Conservation (phyloP, 2,113 vertebrate species). For the Rhinolophus ferrumequinum region DNA sequence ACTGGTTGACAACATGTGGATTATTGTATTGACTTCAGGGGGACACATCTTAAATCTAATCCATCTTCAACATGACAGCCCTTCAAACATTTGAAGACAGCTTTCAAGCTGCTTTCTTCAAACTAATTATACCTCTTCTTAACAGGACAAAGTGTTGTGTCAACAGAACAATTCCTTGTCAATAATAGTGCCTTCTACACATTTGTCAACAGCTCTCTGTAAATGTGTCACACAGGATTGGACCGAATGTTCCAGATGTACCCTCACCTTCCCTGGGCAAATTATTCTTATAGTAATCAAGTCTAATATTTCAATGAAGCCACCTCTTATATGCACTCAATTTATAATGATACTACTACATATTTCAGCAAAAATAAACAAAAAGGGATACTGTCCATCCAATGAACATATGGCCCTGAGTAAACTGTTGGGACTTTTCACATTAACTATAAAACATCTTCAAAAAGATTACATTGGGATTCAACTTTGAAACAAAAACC, state of each 20-base stretch:
- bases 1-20: background rate
- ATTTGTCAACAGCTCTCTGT: background rate
- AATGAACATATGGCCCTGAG: background rate
- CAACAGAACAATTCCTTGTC: background rate
- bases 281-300: background rate
- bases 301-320: background rate
- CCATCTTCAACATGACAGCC: background rate
- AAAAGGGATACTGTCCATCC: background rate
- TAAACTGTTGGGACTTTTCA: background rate
- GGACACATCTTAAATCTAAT: background rate
- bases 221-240: background rate
- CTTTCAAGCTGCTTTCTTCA: background rate
- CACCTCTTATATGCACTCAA: background rate
- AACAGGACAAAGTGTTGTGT: background rate
- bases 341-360: background rate
- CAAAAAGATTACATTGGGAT: background rate
- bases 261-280: background rate
- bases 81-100: slow-evolving; percentile 2
- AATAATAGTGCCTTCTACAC: background rate
- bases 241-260: background rate
- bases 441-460: background rate
- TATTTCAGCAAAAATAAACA: background rate
- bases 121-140: background rate
- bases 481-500: background rate
- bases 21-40: background rate